phyloP scores from a whole-genome alignment of 1,140 invertebrate genomes.

The Calosoma granatense region DNA sequence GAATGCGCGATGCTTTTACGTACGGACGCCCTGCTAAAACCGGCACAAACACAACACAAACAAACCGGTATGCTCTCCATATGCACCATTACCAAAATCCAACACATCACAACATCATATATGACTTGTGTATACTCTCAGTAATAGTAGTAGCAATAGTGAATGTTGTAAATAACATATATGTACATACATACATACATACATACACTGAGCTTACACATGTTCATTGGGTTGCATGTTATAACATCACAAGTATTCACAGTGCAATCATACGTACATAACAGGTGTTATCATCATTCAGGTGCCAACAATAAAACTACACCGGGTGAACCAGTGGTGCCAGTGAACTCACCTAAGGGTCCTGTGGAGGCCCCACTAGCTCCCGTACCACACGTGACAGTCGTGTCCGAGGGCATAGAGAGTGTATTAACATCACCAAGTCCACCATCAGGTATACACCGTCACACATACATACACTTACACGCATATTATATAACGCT shows the following conservation, averaged over 20 bases:
- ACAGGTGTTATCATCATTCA: too few species aligned
- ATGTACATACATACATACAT: too few species aligned
- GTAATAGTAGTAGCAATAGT: too few species aligned
- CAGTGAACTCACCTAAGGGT: conserved; percentile 6
- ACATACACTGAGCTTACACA: too few species aligned
- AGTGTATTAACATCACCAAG: conserved; percentile 43
- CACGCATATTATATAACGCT: too few species aligned
- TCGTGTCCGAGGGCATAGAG: conserved; percentile 31
- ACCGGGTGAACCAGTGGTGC: neutral
- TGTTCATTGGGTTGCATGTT: too few species aligned
- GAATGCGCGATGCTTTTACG: conserved; percentile 76
- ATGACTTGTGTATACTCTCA: neutral
- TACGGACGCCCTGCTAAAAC: conserved; percentile 43
- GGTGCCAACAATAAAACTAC: neutral
- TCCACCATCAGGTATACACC: conserved; percentile 42
- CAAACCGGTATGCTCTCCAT: conserved; percentile 26
- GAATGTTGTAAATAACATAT: too few species aligned
- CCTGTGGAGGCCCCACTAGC: conserved; percentile 17
- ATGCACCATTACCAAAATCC: too few species aligned
- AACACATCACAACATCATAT: too few species aligned
- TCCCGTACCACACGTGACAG: conserved; percentile 24
- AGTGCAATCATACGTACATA: too few species aligned
- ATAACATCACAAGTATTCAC: too few species aligned
- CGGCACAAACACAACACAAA: conserved; percentile 30
- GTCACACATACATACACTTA: too few species aligned